Percentiles rank a stretch among this genome's conserved stretches.
These are phyloP conservation scores for Odontophorus gujanensis DNA, from an alignment of 2,113 vertebrate species.

Conservation along the genomic window DNA sequence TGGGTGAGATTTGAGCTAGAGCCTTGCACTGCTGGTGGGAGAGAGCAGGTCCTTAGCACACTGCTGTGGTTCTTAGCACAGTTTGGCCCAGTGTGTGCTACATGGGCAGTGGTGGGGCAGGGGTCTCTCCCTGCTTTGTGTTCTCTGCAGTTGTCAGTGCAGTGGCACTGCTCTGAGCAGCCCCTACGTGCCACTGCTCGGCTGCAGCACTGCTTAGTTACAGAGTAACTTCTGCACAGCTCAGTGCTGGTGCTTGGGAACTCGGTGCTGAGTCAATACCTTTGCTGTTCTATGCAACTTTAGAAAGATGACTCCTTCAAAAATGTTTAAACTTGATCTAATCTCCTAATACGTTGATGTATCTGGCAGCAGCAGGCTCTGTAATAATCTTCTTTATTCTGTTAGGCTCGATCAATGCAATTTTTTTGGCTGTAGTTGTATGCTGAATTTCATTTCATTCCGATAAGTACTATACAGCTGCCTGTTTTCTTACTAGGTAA, in stretches of 20 bases:
- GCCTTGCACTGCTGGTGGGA: not conserved
- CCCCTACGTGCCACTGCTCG: rapidly evolving
- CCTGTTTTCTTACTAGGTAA: conserved; percentile 41
- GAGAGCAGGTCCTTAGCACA: not conserved
- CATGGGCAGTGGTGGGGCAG: not conserved
- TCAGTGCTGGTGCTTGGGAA: not conserved
- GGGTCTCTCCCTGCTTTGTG: not conserved
- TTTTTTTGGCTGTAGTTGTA: not conserved
- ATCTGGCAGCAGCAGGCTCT: conserved; percentile 20
- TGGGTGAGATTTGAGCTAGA: not conserved
- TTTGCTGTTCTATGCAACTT: not conserved
- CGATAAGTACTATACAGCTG: conserved; percentile 17
- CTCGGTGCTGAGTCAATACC: not conserved
- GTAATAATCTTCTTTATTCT: conserved; percentile 55
- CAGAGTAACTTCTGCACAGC: not conserved
- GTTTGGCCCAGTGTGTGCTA: not conserved
- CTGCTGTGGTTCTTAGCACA: not conserved
- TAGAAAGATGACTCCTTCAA: not conserved
- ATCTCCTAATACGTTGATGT: conserved; percentile 38
- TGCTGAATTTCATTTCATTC: conserved; percentile 43
- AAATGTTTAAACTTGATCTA: conserved; percentile 29
- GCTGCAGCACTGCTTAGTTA: not conserved
- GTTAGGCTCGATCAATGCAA: not conserved
- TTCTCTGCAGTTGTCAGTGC: not conserved
- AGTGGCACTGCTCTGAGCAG: not conserved